Evolutionary conservation across 2,888 invertebrate species (phyloP).

Genomic region (Drosophila prostipennis): DNA sequence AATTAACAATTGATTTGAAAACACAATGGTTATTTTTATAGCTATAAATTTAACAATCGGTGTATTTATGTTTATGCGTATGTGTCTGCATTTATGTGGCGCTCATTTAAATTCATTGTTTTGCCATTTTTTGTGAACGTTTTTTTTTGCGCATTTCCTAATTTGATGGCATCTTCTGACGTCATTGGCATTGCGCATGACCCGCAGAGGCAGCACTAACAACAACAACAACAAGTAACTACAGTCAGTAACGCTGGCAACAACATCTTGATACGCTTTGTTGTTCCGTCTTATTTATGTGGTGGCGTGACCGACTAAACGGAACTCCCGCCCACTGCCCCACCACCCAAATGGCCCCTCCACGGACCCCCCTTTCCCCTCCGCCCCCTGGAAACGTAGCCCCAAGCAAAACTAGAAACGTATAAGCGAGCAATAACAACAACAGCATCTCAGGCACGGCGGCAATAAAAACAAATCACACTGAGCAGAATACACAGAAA

Average conservation of each 20-base stretch:
- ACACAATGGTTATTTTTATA: not conserved
- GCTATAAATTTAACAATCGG: constrained; percentile 8
- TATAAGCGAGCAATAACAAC: constrained; percentile 46
- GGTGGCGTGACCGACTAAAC: constrained; percentile 79
- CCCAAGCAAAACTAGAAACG: constrained; percentile 53
- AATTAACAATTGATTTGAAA: not conserved
- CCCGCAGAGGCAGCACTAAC: constrained; percentile 55
- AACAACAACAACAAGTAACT: constrained; percentile 28
- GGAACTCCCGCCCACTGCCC: constrained; percentile 60
- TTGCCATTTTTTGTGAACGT: constrained; percentile 33
- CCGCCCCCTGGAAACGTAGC: not conserved
- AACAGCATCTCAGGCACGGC: constrained; percentile 38
- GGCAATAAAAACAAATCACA: constrained; percentile 48
- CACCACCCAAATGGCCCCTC: constrained; percentile 13
- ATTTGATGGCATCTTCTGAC: constrained; percentile 73
- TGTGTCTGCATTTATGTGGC: constrained; percentile 40
- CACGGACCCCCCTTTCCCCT: not conserved
- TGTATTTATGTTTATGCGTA: constrained; percentile 20
- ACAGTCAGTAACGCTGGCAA: constrained; percentile 34
- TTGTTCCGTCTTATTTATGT: constrained; percentile 59
- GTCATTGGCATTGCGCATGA: constrained; percentile 76
- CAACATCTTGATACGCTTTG: constrained; percentile 42
- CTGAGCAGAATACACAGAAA: constrained; percentile 11
- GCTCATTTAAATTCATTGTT: constrained; percentile 60
- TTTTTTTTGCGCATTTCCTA: constrained; percentile 76